phyloP scores from a whole-genome alignment of 2,888 invertebrate species.

The Conchocele bisecta region DNA sequence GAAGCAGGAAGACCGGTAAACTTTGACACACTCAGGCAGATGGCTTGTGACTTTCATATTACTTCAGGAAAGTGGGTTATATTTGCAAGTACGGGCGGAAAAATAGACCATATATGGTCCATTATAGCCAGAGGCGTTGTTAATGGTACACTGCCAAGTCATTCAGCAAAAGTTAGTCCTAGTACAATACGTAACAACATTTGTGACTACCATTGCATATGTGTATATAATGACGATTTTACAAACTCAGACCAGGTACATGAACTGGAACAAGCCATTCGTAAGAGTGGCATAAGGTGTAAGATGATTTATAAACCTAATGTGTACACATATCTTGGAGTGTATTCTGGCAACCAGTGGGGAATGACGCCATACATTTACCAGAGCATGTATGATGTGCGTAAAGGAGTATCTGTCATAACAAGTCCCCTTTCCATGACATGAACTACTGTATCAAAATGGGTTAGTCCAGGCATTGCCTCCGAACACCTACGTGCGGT shows the following conservation, averaged over 20 bases:
- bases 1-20: constrained; percentile 36
- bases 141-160: constrained; percentile 27
- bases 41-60: constrained; percentile 47
- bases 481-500: no score
- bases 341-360: constrained; percentile 55
- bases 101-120: constrained; percentile 59
- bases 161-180: constrained; percentile 41
- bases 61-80: constrained; percentile 62
- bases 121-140: constrained; percentile 49
- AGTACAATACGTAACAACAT: no score
- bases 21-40: constrained; percentile 41
- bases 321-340: constrained; percentile 55
- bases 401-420: constrained; percentile 32
- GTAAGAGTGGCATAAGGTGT: constrained; percentile 53
- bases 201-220: constrained; percentile 55
- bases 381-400: constrained; percentile 40
- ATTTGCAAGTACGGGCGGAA: constrained; percentile 50
- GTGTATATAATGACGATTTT: constrained; percentile 60
- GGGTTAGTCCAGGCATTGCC: no score
- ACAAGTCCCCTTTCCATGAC: no score
- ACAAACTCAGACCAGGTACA: constrained; percentile 49
- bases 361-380: constrained; percentile 44
- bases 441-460: no score
- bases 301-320: constrained; percentile 61
- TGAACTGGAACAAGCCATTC: constrained; percentile 46